Base-by-base conservation (phyloP, 2,888 invertebrate species). In the Quadroppia sp. region DNA sequence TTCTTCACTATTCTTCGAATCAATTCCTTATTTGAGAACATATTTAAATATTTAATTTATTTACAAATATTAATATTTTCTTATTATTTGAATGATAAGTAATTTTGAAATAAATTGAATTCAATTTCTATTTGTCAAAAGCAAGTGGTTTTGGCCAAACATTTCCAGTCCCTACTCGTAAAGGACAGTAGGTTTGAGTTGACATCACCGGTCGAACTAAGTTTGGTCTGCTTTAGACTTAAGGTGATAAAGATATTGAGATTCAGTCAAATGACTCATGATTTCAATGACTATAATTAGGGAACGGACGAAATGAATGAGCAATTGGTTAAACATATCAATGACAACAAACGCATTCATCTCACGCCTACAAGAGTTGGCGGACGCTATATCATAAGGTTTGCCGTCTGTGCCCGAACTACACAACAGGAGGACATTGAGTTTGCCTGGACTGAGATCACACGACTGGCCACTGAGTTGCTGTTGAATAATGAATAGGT, bases 331-430 rank as follows among this genome's bases (percentile, higher is more conserved):
- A 90, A 91, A 81, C 87, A 87, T 74, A 90, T 97, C 75, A 96
- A 96, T 81, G 91, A 90, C 9, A 48, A 75, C 7, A 72, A 73
- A 28, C 88, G 90, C 78, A 94, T 98, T 77, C 94, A 96, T 82
- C 85, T 97, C 80, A 94, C 95, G 20, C 95, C 97, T 0, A 90
- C 94, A 0, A 91, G 91, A 83, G 89, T 94, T 75, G 87, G 88
- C 61, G 92, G 89, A 76, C 86, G 85, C 0, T 96, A 90, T 82
- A 76, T 79, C 11, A 72, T 97, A 69, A 87, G 97, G 75, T 86
- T 97, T 82, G 94, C 94, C 0, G 86, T 97, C 76, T 97, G 96
- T 81, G 93, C 95, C 0, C 87, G 92, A 74, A 90, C 87, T 80
- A 89, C 90, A 2, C 89, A 90, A 80, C 87, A 88, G 30, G 87